Evolutionary conservation across 2,113 vertebrate species (phyloP).

Genomic region (Percopsis transmontana): DNA sequence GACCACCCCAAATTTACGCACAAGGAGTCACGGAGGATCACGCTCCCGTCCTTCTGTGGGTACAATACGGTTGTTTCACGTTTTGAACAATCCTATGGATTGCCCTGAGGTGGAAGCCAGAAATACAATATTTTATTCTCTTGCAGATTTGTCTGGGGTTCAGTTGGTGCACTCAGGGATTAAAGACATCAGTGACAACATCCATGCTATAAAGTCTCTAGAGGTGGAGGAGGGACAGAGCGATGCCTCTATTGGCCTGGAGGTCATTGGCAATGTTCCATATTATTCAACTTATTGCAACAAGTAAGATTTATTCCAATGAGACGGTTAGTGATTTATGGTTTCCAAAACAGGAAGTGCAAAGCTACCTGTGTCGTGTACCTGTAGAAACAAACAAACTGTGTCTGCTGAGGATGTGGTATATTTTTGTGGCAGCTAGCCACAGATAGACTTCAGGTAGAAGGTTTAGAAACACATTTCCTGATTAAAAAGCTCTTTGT

Average conservation of each 20-base stretch:
- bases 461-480: conserved; percentile 26
- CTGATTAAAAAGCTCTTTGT: conserved; percentile 8
- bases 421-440: conserved; percentile 40
- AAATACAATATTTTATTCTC: conserved; percentile 11
- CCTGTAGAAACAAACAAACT: conserved; percentile 13
- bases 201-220: conserved; percentile 22
- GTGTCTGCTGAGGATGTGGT: conserved; percentile 56
- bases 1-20: conserved; percentile 59
- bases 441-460: conserved; percentile 41
- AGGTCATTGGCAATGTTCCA: conserved; percentile 65
- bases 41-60: conserved; percentile 70
- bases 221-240: conserved; percentile 60
- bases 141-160: conserved; percentile 63
- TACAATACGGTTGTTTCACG: conserved; percentile 11
- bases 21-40: conserved; percentile 24
- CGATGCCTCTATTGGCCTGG: conserved; percentile 38
- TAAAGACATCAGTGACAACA: conserved; percentile 5
- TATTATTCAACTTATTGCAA: conserved; percentile 62
- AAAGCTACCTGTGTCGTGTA: neutral
- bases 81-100: neutral
- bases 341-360: neutral
- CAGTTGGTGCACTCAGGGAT: conserved; percentile 17
- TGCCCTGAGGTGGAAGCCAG: conserved; percentile 9
- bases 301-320: conserved; percentile 58
- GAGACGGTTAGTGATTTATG: neutral